Evolutionary conservation across 1,140 invertebrate genomes (phyloP), one percentile per base, ranked within the genome.

Genomic region (Drosophila tsacasi): DNA sequence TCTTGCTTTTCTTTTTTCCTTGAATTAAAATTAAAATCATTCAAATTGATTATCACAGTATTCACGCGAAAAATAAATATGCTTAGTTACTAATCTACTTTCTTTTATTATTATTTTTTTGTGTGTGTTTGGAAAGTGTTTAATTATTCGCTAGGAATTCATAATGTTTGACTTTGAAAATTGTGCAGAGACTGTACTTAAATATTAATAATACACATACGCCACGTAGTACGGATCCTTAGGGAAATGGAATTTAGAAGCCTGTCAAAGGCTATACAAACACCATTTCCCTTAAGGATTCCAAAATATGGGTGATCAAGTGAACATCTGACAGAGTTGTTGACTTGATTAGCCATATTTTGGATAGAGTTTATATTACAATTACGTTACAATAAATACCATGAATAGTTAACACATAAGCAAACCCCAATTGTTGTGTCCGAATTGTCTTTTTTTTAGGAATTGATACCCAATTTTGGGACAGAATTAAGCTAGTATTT

Each of bases 1-100:
- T 73, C 59, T 44, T 44, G 25, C 25, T 67, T 67, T 64, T 50
- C 59, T 39, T 55, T 73, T 63, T 62, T 62, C 17, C 49, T 77
- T 62, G 68, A 71, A 63, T 87, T 81, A 81, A 87, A 80, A 87
- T 79, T 83, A 83, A 91, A 91, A 91, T 91, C 81, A 91, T 91
- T 91, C 81, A 89, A 91, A 78, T 91, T 91, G 83, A 83, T 91
- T 91, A 91, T 91, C 87, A 91, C 87, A 91, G 87, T 91, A 91
- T 91, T 91, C 71, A 91, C 81, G 83, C 84, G 83, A 75, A 77
- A 79, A 91, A 91, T 82, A 90, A 90, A 90, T 90, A 90, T 91
- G 63, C 79, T 82, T 86, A 76, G 15, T 42, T 57, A 39, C 42
- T 62, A 64, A 37, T 46, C 44, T 42, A n/a, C 32, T 40, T 58